Base-by-base conservation (phyloP, 2,888 invertebrate genomes). In the Tetropium fuscum region DNA sequence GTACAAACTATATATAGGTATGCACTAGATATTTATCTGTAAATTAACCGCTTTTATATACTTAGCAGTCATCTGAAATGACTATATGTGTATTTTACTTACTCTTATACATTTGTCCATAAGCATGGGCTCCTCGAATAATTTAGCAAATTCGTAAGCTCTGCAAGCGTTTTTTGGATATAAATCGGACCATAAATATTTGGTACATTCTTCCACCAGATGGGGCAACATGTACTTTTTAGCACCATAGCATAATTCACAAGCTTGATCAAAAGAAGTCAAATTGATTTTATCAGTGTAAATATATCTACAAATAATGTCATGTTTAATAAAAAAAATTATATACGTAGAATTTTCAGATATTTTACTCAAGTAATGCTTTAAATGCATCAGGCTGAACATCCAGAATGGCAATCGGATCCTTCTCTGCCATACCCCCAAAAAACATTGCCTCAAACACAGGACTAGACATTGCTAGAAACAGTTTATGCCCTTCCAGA, bases 401-500 rank as follows among this genome's bases (percentile, higher is more conserved):
- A 78, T 94, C 94, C 25, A 90, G 85, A 69, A 94, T 93, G 0
- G 88, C 87, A 70, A 94, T 93, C 0, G 92, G 91, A 65, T 82
- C 84, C 68, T 90, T 90, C 73, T 94, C 93, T 0, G 93, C 89
- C 86, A 94, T 88, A 16, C 91, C 90, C 0, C 94, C 94, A 74
- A 86, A 93, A 75, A 94, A 94, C 94, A 94, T 94, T 0, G 92
- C 90, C 75, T 94, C 93, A 75, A 94, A 94, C 0, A 94, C 94
- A 0, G 94, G 94, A 63, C 93, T 93, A 0, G 93, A 90, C 92
- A 93, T 94, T 0, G 94, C 93, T 53, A 94, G 81, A 60, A 94
- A 86, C 22, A 94, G 80, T 78, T 93, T 93, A 79, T 94, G 94
- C 0, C 90, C 92, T 61, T 88, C 85, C 19, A 94, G 82, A 0